phyloP scores from a whole-genome alignment of 1,140 invertebrate species.

The Dryas iulia region DNA sequence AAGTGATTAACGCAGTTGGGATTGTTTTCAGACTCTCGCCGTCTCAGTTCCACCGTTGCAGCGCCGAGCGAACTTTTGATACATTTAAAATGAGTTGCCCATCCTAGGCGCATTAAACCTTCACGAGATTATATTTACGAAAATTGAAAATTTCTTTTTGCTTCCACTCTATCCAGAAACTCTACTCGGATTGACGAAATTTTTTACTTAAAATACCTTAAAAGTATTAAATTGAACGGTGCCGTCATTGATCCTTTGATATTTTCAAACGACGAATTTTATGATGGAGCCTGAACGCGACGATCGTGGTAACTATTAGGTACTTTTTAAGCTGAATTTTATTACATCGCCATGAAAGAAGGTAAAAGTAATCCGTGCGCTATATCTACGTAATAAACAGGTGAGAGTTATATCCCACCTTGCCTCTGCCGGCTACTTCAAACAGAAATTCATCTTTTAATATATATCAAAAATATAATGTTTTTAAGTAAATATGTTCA shows the following conservation, averaged over 20 bases:
- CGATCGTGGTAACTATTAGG: constrained; percentile 48
- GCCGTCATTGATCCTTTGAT: constrained; percentile 5
- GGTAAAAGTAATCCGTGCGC: constrained; percentile 56
- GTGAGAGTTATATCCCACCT: constrained; percentile 26
- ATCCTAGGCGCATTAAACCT: constrained; percentile 49
- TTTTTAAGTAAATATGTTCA: background rate
- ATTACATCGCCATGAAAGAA: constrained; percentile 75
- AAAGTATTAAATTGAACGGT: background rate
- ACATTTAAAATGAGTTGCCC: constrained; percentile 68
- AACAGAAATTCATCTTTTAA: constrained; percentile 21
- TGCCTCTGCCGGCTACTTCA: constrained; percentile 19
- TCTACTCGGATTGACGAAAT: background rate
- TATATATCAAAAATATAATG: constrained; percentile 6
- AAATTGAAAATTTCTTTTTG: constrained; percentile 9
- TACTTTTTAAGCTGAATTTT: constrained; percentile 78
- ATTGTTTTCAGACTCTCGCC: constrained; percentile 68
- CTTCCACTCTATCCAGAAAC: background rate
- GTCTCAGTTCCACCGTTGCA: constrained; percentile 46
- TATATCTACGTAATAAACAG: constrained; percentile 33
- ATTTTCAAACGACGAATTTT: constrained; percentile 9
- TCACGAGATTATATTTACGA: constrained; percentile 44
- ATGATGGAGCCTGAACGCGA: constrained; percentile 12
- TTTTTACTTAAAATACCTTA: background rate
- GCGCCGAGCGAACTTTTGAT: constrained; percentile 63
- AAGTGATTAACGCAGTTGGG: constrained; percentile 78